Evolutionary conservation across 2,888 invertebrate species (phyloP).

Genomic region (Falcaria lacertinaria): DNA sequence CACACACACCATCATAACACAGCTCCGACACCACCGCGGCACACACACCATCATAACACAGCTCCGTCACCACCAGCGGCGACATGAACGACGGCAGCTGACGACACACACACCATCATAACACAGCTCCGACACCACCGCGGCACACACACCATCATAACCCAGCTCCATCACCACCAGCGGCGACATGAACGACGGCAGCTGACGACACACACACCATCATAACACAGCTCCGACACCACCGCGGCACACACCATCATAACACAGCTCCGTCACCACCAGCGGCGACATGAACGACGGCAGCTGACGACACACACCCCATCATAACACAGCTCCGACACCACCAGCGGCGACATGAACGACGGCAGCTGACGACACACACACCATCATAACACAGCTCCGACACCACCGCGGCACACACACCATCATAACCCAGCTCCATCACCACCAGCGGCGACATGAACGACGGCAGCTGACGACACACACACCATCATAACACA

Average conservation of each 20-base stretch:
- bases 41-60: too few species aligned
- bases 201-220: background rate
- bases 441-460: conserved; percentile 27
- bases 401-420: conserved; percentile 81
- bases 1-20: background rate
- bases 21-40: background rate
- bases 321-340: conserved; percentile 2
- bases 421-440: background rate
- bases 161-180: conserved; percentile 43
- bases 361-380: conserved; percentile 34
- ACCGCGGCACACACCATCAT: too few species aligned
- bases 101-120: conserved; percentile 7
- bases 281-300: background rate
- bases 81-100: conserved; percentile 55
- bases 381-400: too few species aligned
- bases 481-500: background rate
- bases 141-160: conserved; percentile 38
- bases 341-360: background rate
- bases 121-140: conserved; percentile 83
- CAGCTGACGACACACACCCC: background rate
- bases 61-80: background rate
- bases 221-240: background rate
- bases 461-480: background rate
- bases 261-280: background rate
- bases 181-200: conserved; percentile 27